A percentile compares a stretch with the other conserved stretches of the same genome.
Evolutionary conservation across 23 tunicate species (phyloP).

Genomic region (Diplosoma virens): DNA sequence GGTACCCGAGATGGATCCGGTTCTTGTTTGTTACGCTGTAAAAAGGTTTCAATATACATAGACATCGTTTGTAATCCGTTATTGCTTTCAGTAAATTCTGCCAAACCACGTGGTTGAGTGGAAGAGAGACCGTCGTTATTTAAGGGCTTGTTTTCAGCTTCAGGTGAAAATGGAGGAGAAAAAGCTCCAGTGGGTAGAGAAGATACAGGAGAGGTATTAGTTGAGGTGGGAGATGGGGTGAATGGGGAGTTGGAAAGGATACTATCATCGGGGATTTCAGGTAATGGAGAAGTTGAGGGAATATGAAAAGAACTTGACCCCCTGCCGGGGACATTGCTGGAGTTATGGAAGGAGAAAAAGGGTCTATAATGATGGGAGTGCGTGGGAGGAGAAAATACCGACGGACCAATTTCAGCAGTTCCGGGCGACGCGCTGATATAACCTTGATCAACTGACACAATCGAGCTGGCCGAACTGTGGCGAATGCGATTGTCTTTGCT

Average conservation of each 20-base stretch:
- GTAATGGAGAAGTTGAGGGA: constrained; percentile 62
- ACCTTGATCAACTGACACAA: constrained; percentile 77
- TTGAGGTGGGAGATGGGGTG: constrained; percentile 1
- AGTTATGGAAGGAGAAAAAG: constrained; percentile 15
- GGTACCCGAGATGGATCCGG: neutral
- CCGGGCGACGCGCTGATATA: constrained; percentile 86
- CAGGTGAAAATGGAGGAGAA: constrained; percentile 43
- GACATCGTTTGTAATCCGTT: constrained; percentile 56
- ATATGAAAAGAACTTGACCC: constrained; percentile 25
- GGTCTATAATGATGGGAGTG: constrained; percentile 10
- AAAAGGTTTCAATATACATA: constrained; percentile 27
- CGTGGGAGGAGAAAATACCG: constrained; percentile 68
- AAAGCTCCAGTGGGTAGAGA: neutral
- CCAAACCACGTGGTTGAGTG: neutral
- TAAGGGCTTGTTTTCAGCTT: neutral
- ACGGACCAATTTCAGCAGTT: constrained; percentile 45
- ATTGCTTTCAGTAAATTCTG: too few species aligned
- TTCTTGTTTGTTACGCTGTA: neutral
- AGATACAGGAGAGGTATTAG: constrained; percentile 2
- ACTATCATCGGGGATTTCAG: constrained; percentile 72
- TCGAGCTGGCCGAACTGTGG: constrained; percentile 75
- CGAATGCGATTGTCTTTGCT: constrained; percentile 84
- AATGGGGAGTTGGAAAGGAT: constrained; percentile 1
- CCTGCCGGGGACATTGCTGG: neutral
- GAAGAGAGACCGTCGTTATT: too few species aligned